These are phyloP conservation scores for Cyanoramphus novaezelandiae DNA, from an alignment of 2,113 vertebrate species.

Conservation along the genomic window DNA sequence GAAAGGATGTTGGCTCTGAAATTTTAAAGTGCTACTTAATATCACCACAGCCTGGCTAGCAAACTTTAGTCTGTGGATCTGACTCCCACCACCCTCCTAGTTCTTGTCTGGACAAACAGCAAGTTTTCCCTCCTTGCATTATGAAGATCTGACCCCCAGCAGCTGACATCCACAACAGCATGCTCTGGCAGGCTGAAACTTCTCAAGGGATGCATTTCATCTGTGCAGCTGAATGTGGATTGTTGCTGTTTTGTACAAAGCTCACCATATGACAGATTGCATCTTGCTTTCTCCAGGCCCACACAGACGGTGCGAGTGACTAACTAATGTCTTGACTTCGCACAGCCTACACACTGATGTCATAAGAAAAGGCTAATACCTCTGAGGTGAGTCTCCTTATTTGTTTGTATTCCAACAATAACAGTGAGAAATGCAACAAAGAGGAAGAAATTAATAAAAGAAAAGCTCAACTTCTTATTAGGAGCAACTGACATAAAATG, in stretches of 20 bases:
- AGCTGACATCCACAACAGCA: neutral
- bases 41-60: neutral
- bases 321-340: conserved; percentile 42
- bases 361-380: conserved; percentile 42
- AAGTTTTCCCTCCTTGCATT: neutral
- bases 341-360: conserved; percentile 63
- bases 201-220: neutral
- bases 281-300: conserved; percentile 30
- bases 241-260: neutral
- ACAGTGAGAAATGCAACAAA: conserved; percentile 11
- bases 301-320: conserved; percentile 70
- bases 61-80: neutral
- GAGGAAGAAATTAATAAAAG: neutral
- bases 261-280: neutral
- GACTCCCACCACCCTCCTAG: neutral
- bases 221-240: neutral
- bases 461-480: neutral
- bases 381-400: conserved; percentile 23
- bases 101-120: neutral
- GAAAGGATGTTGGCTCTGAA: neutral
- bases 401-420: conserved; percentile 12
- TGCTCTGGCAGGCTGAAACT: neutral
- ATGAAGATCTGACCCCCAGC: neutral
- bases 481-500: conserved; percentile 15
- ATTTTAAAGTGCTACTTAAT: neutral